Percentiles rank a stretch among this genome's conserved stretches.
phyloP scores from a whole-genome alignment of 2,888 invertebrate species.

The Rotaria sp. region DNA sequence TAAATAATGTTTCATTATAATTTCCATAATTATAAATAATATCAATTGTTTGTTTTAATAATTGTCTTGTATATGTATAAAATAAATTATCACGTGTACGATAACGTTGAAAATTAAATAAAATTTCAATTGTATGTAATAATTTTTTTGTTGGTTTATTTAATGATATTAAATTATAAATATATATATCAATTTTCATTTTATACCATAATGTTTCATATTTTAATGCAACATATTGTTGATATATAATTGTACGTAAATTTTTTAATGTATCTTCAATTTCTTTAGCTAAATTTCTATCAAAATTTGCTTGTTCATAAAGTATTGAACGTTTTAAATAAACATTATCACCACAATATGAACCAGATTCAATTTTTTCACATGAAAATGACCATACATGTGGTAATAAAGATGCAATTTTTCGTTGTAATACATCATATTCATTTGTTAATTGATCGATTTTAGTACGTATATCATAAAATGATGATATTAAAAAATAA shows the following conservation, averaged over 20 bases:
- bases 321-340: constrained; percentile 28
- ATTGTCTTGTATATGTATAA: constrained; percentile 20
- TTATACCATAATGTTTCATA: constrained; percentile 28
- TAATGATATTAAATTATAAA: neutral
- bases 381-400: constrained; percentile 25
- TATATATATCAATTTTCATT: constrained; percentile 22
- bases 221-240: constrained; percentile 23
- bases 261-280: constrained; percentile 28
- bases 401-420: constrained; percentile 6
- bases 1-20: constrained; percentile 26
- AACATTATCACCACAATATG: constrained; percentile 26
- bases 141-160: neutral
- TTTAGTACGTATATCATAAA: constrained; percentile 21
- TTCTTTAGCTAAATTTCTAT: constrained; percentile 22
- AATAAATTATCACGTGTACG: neutral
- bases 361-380: constrained; percentile 17
- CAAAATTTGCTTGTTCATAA: constrained; percentile 18
- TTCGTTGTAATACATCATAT: constrained; percentile 26
- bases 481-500: constrained; percentile 15
- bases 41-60: neutral
- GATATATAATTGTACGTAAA: constrained; percentile 18
- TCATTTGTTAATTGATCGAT: constrained; percentile 20
- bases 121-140: constrained; percentile 14
- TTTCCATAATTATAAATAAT: neutral
- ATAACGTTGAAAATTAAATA: constrained; percentile 28